Conservation (phyloP, 1,140 invertebrate genomes). For the Drosophila lacteicornis region DNA sequence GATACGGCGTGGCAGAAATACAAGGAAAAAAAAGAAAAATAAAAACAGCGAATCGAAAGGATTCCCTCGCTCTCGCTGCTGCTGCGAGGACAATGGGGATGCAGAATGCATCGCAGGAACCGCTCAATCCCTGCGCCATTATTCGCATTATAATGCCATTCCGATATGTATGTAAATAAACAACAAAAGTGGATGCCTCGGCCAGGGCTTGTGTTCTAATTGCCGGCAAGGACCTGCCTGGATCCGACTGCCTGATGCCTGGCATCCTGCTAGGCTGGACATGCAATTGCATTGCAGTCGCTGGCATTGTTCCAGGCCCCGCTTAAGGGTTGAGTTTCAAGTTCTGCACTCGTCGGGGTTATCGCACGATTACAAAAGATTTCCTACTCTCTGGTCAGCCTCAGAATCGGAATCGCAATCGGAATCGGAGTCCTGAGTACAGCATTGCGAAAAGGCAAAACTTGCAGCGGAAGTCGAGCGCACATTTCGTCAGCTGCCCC, state of each 20-base stretch:
- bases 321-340: slow-evolving; percentile 78
- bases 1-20: slow-evolving; percentile 46
- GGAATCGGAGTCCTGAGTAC: slow-evolving; percentile 22
- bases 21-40: slow-evolving; percentile 16
- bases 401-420: slow-evolving; percentile 12
- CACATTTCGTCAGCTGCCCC: slow-evolving; percentile 49
- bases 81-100: slow-evolving; percentile 56
- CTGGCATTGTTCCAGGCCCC: slow-evolving; percentile 64
- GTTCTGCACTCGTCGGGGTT: slow-evolving; percentile 72
- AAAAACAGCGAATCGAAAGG: slow-evolving; percentile 10
- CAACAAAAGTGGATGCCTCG: slow-evolving; percentile 37
- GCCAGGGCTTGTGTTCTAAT: slow-evolving; percentile 63
- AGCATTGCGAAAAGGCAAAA: slow-evolving; percentile 45
- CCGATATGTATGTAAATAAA: slow-evolving; percentile 75
- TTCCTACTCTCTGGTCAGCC: slow-evolving; percentile 72
- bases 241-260: slow-evolving; percentile 47
- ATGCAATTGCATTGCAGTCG: slow-evolving; percentile 77
- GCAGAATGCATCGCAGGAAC: slow-evolving; percentile 63
- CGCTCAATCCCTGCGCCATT: slow-evolving; percentile 52
- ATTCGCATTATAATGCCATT: slow-evolving; percentile 72
- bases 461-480: slow-evolving; percentile 71
- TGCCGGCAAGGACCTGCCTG: slow-evolving; percentile 77
- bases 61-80: slow-evolving; percentile 21
- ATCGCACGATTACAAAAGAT: slow-evolving; percentile 81
- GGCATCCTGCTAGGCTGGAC: slow-evolving; percentile 80